These are phyloP conservation scores for Dipus sagitta DNA, from an alignment of 2,797 vertebrate genomes.

Conservation along the genomic window DNA sequence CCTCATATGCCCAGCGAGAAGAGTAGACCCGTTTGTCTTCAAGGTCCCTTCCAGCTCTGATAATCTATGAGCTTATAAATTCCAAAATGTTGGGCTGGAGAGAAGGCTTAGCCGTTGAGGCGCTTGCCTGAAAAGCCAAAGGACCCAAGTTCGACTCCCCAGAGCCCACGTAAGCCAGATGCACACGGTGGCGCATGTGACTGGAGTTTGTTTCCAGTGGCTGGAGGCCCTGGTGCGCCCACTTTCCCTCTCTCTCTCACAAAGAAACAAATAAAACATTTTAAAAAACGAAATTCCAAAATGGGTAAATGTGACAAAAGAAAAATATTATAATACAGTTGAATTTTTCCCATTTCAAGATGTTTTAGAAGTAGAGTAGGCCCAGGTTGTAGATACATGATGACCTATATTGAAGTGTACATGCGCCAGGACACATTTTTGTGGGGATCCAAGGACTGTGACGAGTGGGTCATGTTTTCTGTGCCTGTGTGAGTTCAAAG, in stretches of 20 bases:
- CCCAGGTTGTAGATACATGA: not conserved
- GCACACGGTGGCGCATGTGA: too few species aligned
- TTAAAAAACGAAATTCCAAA: not conserved
- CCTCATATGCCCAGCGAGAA: not conserved
- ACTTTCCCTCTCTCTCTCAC: too few species aligned
- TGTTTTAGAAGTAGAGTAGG: not conserved
- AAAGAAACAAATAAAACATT: too few species aligned
- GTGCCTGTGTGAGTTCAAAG: not conserved
- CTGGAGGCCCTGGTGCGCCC: too few species aligned
- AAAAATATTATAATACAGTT: not conserved
- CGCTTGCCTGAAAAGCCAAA: too few species aligned
- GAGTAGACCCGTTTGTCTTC: not conserved
- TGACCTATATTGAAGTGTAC: not conserved
- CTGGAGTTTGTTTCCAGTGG: too few species aligned
- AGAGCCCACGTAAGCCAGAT: too few species aligned
- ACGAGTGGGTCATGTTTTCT: not conserved
- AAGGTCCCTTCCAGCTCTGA: not conserved
- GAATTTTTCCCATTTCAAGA: conserved; percentile 11
- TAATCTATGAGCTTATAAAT: not conserved
- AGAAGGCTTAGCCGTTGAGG: too few species aligned
- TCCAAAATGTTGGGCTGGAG: not conserved
- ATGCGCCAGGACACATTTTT: not conserved
- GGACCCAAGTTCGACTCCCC: too few species aligned
- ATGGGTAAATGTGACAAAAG: not conserved
- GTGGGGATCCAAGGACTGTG: not conserved